Percentiles rank a stretch among this genome's conserved stretches.
Evolutionary conservation across 92 coral and sea anemone species (phyloP).

Genomic region (Diadumene lineata): DNA sequence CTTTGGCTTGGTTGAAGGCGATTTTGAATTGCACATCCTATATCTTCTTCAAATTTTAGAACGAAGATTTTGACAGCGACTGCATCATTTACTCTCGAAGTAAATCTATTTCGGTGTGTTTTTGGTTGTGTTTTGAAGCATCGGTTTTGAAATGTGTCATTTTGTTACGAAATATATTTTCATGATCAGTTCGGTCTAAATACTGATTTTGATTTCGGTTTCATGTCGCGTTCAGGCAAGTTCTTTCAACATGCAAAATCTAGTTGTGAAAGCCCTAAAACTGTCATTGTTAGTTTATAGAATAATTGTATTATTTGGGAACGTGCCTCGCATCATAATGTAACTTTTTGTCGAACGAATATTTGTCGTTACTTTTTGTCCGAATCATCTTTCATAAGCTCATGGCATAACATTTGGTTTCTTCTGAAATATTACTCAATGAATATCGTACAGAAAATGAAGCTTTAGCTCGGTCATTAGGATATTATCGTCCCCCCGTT

Average conservation of each 20-base stretch:
- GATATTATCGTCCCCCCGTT: not conserved
- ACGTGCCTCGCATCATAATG: slow-evolving; percentile 4
- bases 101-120: not conserved
- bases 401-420: not conserved
- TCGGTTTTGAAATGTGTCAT: not conserved
- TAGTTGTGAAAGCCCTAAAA: not conserved
- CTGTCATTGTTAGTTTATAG: not conserved
- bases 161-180: not conserved
- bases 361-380: too few relatives aligned
- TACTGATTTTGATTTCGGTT: not conserved
- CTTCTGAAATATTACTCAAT: too few relatives aligned
- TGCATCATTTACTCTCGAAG: too few relatives aligned
- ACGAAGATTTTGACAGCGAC: too few relatives aligned
- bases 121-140: not conserved
- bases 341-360: not conserved
- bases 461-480: not conserved
- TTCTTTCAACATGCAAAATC: not conserved
- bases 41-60: too few relatives aligned
- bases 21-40: too few relatives aligned
- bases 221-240: slow-evolving; percentile 1
- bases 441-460: not conserved
- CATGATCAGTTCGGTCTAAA: not conserved
- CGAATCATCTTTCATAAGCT: too few relatives aligned
- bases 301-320: slow-evolving; percentile 3
- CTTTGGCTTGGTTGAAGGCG: too few relatives aligned